These are phyloP conservation scores for Microctenopoma steveboyesi DNA, from an alignment of 2,797 vertebrate genomes.

Conservation along the genomic window DNA sequence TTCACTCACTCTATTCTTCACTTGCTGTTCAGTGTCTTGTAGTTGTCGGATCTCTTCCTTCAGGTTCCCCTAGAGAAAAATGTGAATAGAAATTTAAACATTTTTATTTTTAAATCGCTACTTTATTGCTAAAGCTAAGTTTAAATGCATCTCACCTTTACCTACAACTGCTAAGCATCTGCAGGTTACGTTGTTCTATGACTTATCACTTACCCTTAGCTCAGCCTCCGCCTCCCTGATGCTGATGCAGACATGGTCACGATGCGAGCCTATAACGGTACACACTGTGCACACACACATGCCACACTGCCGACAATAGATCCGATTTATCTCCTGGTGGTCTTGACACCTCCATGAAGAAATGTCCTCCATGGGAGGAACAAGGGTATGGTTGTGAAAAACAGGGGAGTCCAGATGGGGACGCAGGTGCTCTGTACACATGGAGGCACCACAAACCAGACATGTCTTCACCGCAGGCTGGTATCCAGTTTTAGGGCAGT, in stretches of 20 bases:
- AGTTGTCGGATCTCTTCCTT: constrained; percentile 79
- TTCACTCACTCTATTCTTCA: constrained; percentile 64
- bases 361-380: constrained; percentile 80
- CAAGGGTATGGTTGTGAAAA: constrained; percentile 83
- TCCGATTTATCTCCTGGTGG: constrained; percentile 86
- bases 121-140: neutral
- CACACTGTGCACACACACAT: constrained; percentile 85
- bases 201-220: constrained; percentile 76
- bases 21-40: constrained; percentile 68
- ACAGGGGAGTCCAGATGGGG: constrained; percentile 82
- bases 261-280: constrained; percentile 82
- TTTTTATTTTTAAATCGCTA: too few species aligned
- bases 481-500: constrained; percentile 71
- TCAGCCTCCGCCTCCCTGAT: constrained; percentile 83
- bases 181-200: neutral
- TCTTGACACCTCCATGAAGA: constrained; percentile 83
- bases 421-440: constrained; percentile 83
- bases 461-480: constrained; percentile 84
- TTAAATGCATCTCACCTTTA: neutral
- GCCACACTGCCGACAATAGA: constrained; percentile 82
- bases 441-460: constrained; percentile 85
- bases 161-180: neutral
- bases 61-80: constrained; percentile 70
- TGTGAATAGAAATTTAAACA: neutral
- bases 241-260: constrained; percentile 80